Evolutionary conservation across 2,113 vertebrate genomes (phyloP), one percentile per base, ranked within the genome.

Genomic region (Silurus meridionalis): DNA sequence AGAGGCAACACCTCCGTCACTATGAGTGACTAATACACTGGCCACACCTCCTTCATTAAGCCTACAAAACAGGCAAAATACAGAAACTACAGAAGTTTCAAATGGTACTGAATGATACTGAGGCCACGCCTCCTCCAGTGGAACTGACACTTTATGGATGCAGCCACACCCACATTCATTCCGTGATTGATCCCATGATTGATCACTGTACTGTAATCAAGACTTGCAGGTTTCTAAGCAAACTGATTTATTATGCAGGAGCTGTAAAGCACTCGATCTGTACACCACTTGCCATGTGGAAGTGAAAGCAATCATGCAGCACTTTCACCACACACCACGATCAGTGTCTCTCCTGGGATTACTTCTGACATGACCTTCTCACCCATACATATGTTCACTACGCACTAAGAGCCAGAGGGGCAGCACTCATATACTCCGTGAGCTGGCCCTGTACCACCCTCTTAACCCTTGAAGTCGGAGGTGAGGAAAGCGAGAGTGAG

Each of bases 301-400:
- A 82, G 21, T 19, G 13, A 53, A 23, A 53, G 61, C 61, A 17
- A 66, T 82, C 80, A 82, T 6, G 25, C 77, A 19, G 77, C 55
- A 80, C 55, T 60, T 46, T 82, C 61, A 66, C 6, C 80, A 17
- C 61, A 82, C 80, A 52, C 61, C 61, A 10, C 6, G 80, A 82
- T 82, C 80, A 66, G 61, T 66, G 61, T 82, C 61, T 52, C 80
- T 82, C 60, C 60, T n/a, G 80, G 61, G 80, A 66, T 53, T 66
- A 66, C 21, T 53, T 61, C 61, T 82, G 80, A 82, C 23, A 48
- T 82, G 80, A 82, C 80, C 80, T 82, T 82, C 80, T 82, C 60
- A 82, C 80, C 80, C 23, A 0, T n/a, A 82, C 80, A 82, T 82
- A 82, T 82, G 80, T 82, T 82, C 80, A 66, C 80, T 8, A 52